phyloP scores from a whole-genome alignment of 2,113 vertebrate genomes.

The Amphiprion ocellaris region DNA sequence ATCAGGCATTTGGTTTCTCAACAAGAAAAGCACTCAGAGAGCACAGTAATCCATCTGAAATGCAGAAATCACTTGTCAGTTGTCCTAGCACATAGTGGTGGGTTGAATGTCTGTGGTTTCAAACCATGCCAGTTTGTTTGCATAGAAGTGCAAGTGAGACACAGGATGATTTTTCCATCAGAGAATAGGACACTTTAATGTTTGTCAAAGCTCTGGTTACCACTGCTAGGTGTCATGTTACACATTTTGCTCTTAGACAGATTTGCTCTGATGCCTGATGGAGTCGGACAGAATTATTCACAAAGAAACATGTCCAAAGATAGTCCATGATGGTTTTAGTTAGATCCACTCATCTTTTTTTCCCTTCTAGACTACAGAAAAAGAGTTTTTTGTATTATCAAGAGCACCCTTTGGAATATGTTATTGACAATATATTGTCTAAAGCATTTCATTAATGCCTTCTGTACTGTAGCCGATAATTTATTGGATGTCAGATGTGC shows the following conservation, averaged over 20 bases:
- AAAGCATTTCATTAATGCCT: too few relatives aligned
- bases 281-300: neutral
- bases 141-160: neutral
- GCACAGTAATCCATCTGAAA: too few relatives aligned
- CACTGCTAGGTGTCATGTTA: constrained; percentile 2
- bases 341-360: too few relatives aligned
- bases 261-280: neutral
- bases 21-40: too few relatives aligned
- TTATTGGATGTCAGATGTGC: too few relatives aligned
- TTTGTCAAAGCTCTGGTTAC: neutral
- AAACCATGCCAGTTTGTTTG: neutral
- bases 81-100: neutral
- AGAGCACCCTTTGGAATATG: too few relatives aligned
- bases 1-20: too few relatives aligned
- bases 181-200: neutral
- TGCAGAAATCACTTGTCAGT: neutral
- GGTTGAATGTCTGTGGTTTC: neutral
- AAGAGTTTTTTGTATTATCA: too few relatives aligned
- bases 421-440: too few relatives aligned
- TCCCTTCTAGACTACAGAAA: too few relatives aligned
- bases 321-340: neutral
- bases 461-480: too few relatives aligned
- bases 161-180: neutral
- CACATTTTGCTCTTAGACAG: neutral
- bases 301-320: neutral